Percentiles rank a stretch among this genome's conserved stretches.
Conservation (phyloP, 2,113 vertebrate genomes). For the Orientallactaga bullata region DNA sequence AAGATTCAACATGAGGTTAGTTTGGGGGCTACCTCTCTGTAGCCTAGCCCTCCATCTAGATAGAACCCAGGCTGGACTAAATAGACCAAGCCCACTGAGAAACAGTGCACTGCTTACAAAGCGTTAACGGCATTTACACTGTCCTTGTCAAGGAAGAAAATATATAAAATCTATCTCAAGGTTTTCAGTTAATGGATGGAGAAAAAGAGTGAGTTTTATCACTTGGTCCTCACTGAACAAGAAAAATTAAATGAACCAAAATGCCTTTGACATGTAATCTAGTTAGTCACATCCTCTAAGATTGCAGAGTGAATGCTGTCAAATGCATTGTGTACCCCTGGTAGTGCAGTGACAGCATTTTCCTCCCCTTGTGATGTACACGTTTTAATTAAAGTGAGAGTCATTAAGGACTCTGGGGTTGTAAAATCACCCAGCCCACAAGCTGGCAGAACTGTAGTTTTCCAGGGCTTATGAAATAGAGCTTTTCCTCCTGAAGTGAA, state of each 20-base stretch:
- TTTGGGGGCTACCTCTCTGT: no score
- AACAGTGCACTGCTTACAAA: neutral
- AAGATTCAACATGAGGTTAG: no score
- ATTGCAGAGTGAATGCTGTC: neutral
- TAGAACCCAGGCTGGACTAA: neutral
- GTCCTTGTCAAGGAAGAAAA: neutral
- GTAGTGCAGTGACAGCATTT: neutral
- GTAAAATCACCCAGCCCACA: neutral
- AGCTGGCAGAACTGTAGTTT: constrained; percentile 3
- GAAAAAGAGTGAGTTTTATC: neutral
- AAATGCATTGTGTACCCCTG: neutral
- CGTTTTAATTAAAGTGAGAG: constrained; percentile 70
- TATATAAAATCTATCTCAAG: neutral
- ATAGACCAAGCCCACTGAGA: neutral
- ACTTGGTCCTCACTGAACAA: neutral
- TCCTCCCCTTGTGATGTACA: constrained; percentile 32
- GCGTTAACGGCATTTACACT: neutral
- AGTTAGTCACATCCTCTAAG: neutral
- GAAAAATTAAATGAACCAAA: constrained; percentile 67
- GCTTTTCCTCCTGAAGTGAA: accelerated
- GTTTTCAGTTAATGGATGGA: neutral
- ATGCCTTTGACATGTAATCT: neutral
- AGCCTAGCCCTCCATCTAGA: neutral
- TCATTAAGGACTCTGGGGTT: constrained; percentile 3
- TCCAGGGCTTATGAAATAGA: constrained; percentile 5